phyloP scores from a whole-genome alignment of 2,888 invertebrate genomes.

The Hydroisotoma schaefferi region DNA sequence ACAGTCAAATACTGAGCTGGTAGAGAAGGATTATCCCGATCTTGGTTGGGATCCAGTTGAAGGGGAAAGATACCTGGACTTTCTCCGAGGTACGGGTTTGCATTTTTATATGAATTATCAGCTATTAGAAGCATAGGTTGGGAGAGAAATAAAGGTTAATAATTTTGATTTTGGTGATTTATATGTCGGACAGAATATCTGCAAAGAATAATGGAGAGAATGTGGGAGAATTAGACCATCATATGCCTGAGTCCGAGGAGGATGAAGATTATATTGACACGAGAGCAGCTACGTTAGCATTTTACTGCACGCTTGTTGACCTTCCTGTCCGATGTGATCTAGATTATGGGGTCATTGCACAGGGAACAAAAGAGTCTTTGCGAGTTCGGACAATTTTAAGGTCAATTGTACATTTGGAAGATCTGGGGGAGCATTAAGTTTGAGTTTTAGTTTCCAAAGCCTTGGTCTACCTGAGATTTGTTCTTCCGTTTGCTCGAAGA shows the following conservation, averaged over 20 bases:
- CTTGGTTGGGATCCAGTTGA: conserved; percentile 99
- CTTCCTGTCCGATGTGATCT: conserved; percentile 94
- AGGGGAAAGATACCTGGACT: conserved; percentile 96
- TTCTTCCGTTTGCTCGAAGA: conserved; percentile 95
- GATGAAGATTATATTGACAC: conserved; percentile 99
- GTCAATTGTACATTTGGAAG: conserved; percentile 94
- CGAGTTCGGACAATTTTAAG: conserved; percentile 95
- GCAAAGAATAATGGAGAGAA: conserved; percentile 50
- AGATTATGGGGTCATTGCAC: conserved; percentile 60
- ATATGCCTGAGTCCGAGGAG: conserved; percentile 87
- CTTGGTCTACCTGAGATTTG: conserved; percentile 78
- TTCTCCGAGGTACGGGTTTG: conserved; percentile 63
- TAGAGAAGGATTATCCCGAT: conserved; percentile 98
- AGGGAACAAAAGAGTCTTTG: conserved; percentile 94
- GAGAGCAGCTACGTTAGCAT: conserved; percentile 96
- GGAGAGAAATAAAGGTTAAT: neutral
- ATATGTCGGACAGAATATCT: conserved; percentile 86
- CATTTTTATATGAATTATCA: no score
- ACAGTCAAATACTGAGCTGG: conserved; percentile 95
- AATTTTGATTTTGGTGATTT: conserved; percentile 27
- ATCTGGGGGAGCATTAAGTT: conserved; percentile 90
- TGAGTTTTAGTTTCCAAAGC: conserved; percentile 84
- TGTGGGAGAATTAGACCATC: conserved; percentile 70
- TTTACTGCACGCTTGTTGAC: conserved; percentile 97
- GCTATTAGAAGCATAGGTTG: neutral